phyloP scores from a whole-genome alignment of 2,113 vertebrate genomes.

The Scomber japonicus region DNA sequence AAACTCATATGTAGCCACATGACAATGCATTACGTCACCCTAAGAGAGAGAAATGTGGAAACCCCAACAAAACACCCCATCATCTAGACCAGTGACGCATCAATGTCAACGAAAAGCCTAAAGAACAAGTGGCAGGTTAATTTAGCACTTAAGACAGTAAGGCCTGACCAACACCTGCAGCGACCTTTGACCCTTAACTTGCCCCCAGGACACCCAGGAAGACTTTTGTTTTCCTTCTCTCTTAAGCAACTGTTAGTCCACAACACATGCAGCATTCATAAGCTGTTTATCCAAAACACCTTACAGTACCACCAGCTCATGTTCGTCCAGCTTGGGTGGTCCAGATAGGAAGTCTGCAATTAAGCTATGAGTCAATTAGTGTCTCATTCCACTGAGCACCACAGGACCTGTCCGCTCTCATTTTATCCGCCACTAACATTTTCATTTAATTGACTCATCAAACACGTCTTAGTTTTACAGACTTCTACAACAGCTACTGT shows the following conservation, averaged over 20 bases:
- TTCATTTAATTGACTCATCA: not conserved
- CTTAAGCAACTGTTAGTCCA: constrained; percentile 10
- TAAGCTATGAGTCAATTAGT: not conserved
- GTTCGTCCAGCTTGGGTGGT: constrained; percentile 51
- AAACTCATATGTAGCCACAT: no score
- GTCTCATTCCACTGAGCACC: not conserved
- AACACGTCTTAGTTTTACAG: not conserved
- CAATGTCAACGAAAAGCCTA: not conserved
- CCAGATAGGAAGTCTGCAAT: not conserved
- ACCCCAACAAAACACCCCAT: not conserved
- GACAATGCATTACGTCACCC: no score
- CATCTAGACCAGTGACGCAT: not conserved
- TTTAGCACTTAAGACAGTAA: constrained; percentile 24
- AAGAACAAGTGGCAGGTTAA: not conserved
- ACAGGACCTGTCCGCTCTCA: not conserved
- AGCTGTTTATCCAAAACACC: constrained; percentile 42
- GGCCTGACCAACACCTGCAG: constrained; percentile 52
- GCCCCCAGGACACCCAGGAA: constrained; percentile 59
- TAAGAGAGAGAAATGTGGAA: not conserved
- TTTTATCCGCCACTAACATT: not conserved
- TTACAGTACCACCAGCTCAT: constrained; percentile 27
- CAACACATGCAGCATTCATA: constrained; percentile 46
- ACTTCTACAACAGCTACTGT: not conserved
- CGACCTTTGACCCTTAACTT: constrained; percentile 44
- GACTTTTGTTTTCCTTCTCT: constrained; percentile 39